Evolutionary conservation across 2,797 vertebrate species (phyloP).

Genomic region (Poliocrania exsul): DNA sequence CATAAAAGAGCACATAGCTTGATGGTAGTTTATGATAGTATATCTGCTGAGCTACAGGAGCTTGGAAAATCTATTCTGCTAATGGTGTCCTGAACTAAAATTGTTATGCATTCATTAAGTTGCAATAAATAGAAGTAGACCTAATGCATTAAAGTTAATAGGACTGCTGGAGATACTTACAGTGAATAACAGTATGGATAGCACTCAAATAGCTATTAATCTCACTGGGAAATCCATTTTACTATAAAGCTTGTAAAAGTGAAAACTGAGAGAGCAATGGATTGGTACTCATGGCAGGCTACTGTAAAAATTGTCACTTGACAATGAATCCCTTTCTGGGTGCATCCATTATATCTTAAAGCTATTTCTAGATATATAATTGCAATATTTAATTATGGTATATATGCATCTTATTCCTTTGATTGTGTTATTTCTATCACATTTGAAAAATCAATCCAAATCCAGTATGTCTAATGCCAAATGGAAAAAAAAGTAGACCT

Average conservation of each 20-base stretch:
- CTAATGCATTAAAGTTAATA: constrained; percentile 61
- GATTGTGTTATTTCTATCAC: neutral
- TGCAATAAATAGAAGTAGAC: constrained; percentile 54
- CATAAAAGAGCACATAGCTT: neutral
- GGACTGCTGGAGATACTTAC: constrained; percentile 51
- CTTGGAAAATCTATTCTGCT: constrained; percentile 40
- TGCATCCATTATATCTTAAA: neutral
- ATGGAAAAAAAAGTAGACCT: neutral
- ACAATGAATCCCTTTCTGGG: neutral
- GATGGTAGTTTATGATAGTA: constrained; percentile 5
- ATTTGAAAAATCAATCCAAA: neutral
- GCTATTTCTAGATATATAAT: neutral
- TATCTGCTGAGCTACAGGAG: constrained; percentile 38
- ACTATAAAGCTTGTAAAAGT: neutral
- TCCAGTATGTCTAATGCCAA: neutral
- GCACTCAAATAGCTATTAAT: constrained; percentile 16
- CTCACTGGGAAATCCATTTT: constrained; percentile 20
- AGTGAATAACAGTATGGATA: constrained; percentile 18
- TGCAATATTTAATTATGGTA: neutral
- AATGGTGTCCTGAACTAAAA: constrained; percentile 51
- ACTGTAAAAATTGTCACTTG: neutral
- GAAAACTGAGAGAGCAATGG: neutral
- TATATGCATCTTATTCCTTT: neutral
- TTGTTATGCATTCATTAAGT: constrained; percentile 62
- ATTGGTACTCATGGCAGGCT: neutral